Evolutionary conservation across 2,888 invertebrate genomes (phyloP).

Genomic region (Thereva nobilitata): DNA sequence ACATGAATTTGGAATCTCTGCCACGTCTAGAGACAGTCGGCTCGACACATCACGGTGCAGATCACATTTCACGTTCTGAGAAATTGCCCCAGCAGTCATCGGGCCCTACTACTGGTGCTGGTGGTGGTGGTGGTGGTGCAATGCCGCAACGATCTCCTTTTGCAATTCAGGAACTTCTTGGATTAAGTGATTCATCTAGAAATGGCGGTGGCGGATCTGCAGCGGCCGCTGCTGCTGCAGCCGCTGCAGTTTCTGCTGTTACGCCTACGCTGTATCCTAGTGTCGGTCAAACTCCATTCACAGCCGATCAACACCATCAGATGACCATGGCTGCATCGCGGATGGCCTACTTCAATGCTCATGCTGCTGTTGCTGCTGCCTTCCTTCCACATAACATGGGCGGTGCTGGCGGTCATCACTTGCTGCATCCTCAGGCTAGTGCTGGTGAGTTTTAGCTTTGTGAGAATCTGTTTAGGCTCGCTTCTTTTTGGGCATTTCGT

Average conservation of each 20-base stretch:
- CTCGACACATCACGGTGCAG: constrained; percentile 10
- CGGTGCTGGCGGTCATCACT: constrained; percentile 56
- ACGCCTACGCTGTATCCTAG: constrained; percentile 33
- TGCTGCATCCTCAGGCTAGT: constrained; percentile 55
- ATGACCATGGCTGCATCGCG: constrained; percentile 66
- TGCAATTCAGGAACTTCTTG: constrained; percentile 58
- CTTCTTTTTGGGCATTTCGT: no score
- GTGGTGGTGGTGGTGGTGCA: constrained; percentile 36
- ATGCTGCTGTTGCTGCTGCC: constrained; percentile 88
- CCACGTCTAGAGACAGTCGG: constrained; percentile 40
- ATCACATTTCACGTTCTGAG: constrained; percentile 16
- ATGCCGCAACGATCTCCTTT: constrained; percentile 59
- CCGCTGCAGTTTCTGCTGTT: constrained; percentile 46
- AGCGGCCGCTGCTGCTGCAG: constrained; percentile 46
- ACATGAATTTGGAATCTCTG: constrained; percentile 44
- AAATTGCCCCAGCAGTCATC: neutral
- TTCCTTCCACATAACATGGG: constrained; percentile 77
- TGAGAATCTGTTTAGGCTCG: neutral
- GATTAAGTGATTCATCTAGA: constrained; percentile 48
- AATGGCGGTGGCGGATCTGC: constrained; percentile 37
- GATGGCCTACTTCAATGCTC: constrained; percentile 89
- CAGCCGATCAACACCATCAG: constrained; percentile 53
- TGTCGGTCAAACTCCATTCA: constrained; percentile 45
- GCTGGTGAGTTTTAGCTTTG: constrained; percentile 49
- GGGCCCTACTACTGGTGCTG: neutral